phyloP scores from a whole-genome alignment of 2,797 vertebrate genomes.

The Sebastes dallii region DNA sequence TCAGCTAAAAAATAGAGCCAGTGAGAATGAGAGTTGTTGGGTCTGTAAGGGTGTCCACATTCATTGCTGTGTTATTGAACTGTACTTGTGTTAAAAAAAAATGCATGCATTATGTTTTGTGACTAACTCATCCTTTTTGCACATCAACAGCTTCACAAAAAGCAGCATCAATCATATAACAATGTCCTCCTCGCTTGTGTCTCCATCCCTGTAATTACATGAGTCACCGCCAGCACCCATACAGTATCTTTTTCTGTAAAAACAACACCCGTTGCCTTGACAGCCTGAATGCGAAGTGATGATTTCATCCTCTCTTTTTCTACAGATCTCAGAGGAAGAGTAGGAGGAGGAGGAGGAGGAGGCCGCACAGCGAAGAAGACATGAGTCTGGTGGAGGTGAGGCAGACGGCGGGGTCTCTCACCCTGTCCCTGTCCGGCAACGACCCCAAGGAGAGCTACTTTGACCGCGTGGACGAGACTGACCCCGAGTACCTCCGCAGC shows the following conservation, averaged over 20 bases:
- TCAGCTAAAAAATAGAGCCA: not conserved
- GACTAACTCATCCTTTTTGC: constrained; percentile 28
- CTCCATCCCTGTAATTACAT: constrained; percentile 70
- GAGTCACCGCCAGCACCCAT: constrained; percentile 64
- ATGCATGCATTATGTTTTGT: not conserved
- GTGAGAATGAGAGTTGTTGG: not conserved
- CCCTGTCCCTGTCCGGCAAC: constrained; percentile 86
- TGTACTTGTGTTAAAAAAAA: not conserved
- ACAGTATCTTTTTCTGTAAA: constrained; percentile 30
- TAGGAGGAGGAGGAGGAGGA: not conserved
- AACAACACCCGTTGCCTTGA: constrained; percentile 56
- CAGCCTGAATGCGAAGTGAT: constrained; percentile 45
- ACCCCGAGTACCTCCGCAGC: constrained; percentile 87
- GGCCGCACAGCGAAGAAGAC: constrained; percentile 15
- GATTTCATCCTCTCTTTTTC: constrained; percentile 10
- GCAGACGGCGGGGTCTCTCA: constrained; percentile 75
- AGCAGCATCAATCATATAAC: constrained; percentile 47
- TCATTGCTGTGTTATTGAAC: constrained; percentile 6
- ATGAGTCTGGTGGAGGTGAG: constrained; percentile 81
- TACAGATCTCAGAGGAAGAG: constrained; percentile 39
- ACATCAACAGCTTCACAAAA: constrained; percentile 17
- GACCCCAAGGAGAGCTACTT: constrained; percentile 90
- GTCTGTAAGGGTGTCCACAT: not conserved
- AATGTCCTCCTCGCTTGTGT: constrained; percentile 51
- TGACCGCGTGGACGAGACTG: constrained; percentile 86